phyloP scores from a whole-genome alignment of 1,140 invertebrate genomes.

The Heliconius hewitsoni region DNA sequence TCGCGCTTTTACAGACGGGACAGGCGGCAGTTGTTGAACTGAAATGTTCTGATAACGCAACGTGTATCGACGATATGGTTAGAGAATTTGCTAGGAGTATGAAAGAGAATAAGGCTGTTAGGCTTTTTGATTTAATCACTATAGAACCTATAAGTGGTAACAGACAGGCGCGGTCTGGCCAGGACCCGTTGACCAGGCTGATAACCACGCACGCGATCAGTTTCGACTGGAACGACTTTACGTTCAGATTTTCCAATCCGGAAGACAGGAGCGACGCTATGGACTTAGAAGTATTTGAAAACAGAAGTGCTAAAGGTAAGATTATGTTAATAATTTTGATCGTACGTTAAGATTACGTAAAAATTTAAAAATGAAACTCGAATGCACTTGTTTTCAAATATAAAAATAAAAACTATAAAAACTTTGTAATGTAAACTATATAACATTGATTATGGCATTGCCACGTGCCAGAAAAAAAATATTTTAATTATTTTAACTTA shows the following conservation, averaged over 20 bases:
- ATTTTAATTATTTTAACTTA: no score
- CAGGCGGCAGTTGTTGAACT: conserved; percentile 63
- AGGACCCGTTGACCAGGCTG: conserved; percentile 69
- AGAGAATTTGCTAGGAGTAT: conserved; percentile 69
- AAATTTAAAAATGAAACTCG: no score
- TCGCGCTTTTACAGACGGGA: conserved; percentile 48
- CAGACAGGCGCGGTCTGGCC: conserved; percentile 63
- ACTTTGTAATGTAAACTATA: no score
- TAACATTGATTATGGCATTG: no score
- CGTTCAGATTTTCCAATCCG: conserved; percentile 74
- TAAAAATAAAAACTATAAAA: no score
- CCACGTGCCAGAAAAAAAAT: no score
- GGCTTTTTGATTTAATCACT: conserved; percentile 70
- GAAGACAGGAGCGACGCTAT: conserved; percentile 67
- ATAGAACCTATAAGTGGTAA: conserved; percentile 69
- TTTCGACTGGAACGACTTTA: conserved; percentile 79
- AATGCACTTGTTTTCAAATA: no score
- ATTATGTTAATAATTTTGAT: neutral
- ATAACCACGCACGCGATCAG: conserved; percentile 78
- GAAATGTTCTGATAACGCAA: conserved; percentile 78
- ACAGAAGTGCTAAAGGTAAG: conserved; percentile 73
- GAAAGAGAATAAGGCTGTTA: conserved; percentile 67
- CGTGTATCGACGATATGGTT: conserved; percentile 76
- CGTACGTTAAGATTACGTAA: no score
- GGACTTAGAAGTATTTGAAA: conserved; percentile 73